Evolutionary conservation across 2,113 vertebrate genomes (phyloP), one percentile per base, ranked within the genome.

Genomic region (Boulengeromyrus knoepffleri): DNA sequence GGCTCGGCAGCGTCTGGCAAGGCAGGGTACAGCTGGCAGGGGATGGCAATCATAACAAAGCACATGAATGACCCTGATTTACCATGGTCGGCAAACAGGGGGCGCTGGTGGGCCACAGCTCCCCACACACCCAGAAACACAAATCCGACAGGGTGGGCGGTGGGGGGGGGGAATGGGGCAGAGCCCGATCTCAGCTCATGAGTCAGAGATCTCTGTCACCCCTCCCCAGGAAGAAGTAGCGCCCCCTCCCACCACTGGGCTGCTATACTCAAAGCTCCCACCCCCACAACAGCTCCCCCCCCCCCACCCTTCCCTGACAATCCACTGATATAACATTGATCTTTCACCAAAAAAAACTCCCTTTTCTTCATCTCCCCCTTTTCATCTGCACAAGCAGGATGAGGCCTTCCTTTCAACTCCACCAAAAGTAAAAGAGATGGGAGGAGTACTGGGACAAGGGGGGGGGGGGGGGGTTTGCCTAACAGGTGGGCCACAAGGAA

Each of bases 1-100:
- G 53, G 19, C 8, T 17, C 5, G 87, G 27, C 15, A n/a, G 89
- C 92, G 70, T 56, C 84, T 49, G 45, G 86, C 66, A 90, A 90
- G 31, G 88, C 88, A 49, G 89, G 83, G 70, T 13, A 88, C 87
- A 91, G 91, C 91, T 90, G 88, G 85, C 90, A 39, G 91, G 85
- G 39, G 50, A 90, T 66, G 31, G 85, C 88, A 91, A 91, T 90
- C 88, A 92, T 90, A 88, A 49, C 93, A 91, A 90, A 90, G 66
- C 83, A 90, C 91, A 91, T 89, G 90, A 90, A 85, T 90, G 89
- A 39, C 84, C 92, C 94, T 93, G 91, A 93, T 93, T 92, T 90
- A 91, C 91, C 85, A 88, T 49, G 56, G 88, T 62, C 91, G 66
- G 88, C 89, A 89, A 86, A 90, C 88, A 85, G 90, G 77, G 47